Percentiles rank a stretch among this genome's conserved stretches.
Conservation (phyloP, 2,797 vertebrate species). For the Phyllotis vaccarum region DNA sequence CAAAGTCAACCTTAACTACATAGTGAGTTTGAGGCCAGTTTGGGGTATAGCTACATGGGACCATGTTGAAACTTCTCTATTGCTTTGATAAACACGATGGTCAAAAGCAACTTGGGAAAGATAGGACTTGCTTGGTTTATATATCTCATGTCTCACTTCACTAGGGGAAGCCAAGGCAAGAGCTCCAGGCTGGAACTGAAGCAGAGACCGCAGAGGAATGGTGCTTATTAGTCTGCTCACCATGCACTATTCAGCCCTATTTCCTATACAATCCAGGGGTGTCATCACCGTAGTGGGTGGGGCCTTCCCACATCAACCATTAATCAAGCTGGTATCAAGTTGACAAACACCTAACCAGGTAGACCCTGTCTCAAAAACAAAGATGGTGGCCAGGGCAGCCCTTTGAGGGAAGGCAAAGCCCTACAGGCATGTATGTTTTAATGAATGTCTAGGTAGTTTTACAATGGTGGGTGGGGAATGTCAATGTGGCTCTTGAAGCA, state of each 20-base stretch:
- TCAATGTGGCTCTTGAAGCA: neutral
- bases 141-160: neutral
- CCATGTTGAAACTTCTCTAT: neutral
- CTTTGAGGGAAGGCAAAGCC: neutral
- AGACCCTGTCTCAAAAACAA: neutral
- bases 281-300: neutral
- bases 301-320: neutral
- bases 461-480: neutral
- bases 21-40: neutral
- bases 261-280: neutral
- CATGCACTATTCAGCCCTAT: neutral
- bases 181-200: neutral
- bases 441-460: neutral
- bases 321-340: neutral
- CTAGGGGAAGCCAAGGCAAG: neutral
- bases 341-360: neutral
- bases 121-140: neutral
- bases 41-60: neutral
- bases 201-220: neutral
- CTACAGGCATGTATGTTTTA: neutral
- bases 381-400: neutral
- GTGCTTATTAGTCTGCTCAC: neutral
- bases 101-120: neutral
- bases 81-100: neutral
- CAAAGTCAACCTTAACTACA: neutral